Percentiles rank a stretch among this genome's conserved stretches.
Conservation (phyloP, 2,797 vertebrate species). For the Coendou prehensilis region DNA sequence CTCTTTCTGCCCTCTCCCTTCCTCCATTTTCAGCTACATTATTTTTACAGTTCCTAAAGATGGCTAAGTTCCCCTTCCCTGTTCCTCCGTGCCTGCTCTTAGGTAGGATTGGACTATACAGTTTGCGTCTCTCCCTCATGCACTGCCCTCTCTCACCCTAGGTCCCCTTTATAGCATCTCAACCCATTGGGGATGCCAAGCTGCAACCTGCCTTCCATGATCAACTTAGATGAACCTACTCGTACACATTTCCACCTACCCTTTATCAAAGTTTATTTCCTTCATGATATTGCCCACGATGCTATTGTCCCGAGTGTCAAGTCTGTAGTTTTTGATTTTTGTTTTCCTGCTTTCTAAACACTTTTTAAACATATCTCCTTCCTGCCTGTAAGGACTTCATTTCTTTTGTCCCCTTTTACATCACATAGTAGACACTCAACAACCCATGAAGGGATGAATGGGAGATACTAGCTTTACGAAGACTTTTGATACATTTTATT, state of each 20-base stretch:
- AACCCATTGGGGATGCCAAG: neutral
- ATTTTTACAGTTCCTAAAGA: neutral
- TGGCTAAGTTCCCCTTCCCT: neutral
- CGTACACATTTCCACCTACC: accelerated
- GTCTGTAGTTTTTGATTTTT: neutral
- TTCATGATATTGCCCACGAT: neutral
- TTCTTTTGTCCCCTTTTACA: neutral
- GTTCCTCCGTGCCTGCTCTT: neutral
- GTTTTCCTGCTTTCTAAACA: neutral
- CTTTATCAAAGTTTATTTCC: neutral
- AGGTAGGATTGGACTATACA: accelerated
- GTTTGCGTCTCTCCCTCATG: accelerated
- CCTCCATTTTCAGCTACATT: neutral
- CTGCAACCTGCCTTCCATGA: accelerated
- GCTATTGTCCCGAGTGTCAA: neutral
- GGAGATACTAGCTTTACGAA: neutral
- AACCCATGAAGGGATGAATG: neutral
- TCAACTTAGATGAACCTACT: accelerated
- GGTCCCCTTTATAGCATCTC: neutral
- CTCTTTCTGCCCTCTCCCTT: neutral
- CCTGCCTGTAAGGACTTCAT: neutral
- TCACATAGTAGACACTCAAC: neutral
- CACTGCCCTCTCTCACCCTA: neutral
- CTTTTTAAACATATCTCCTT: neutral
- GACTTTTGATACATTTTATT: neutral